Conservation (phyloP, 2,888 invertebrate species). For the Beris chalybata region DNA sequence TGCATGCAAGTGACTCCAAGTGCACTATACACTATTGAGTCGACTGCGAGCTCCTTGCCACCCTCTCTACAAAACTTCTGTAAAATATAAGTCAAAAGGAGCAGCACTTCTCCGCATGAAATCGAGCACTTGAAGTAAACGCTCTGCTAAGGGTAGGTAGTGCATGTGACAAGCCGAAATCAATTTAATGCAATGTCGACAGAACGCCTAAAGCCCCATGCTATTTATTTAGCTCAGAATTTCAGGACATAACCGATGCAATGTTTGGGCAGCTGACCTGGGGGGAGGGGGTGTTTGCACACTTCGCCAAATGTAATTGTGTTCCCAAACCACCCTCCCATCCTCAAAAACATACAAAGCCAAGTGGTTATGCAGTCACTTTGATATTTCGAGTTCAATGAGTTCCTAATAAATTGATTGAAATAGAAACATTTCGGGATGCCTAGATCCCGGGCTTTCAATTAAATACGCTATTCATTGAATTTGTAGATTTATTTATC, state of each 20-base stretch:
- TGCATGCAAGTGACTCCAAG: slow-evolving; percentile 26
- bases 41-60: not conserved
- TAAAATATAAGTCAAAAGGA: not conserved
- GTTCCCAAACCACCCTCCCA: too few species aligned
- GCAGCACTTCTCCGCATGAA: not conserved
- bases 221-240: slow-evolving; percentile 17
- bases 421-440: not conserved
- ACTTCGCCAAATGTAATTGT: slow-evolving; percentile 18
- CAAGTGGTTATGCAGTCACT: not conserved
- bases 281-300: slow-evolving; percentile 5
- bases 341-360: too few species aligned
- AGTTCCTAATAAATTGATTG: slow-evolving; percentile 10
- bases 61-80: slow-evolving; percentile 3
- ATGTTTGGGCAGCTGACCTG: slow-evolving; percentile 10
- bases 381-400: slow-evolving; percentile 10
- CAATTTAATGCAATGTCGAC: slow-evolving; percentile 32
- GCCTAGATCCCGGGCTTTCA: not conserved
- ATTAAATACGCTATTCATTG: not conserved
- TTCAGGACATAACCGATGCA: slow-evolving; percentile 25
- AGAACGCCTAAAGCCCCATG: slow-evolving; percentile 5
- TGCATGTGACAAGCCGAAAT: slow-evolving; percentile 28
- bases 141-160: not conserved
- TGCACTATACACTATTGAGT: slow-evolving; percentile 9
- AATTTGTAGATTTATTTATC: too few species aligned
- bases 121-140: not conserved